These are phyloP conservation scores for Antechinus flavipes DNA, from an alignment of 2,113 vertebrate genomes.

Conservation along the genomic window DNA sequence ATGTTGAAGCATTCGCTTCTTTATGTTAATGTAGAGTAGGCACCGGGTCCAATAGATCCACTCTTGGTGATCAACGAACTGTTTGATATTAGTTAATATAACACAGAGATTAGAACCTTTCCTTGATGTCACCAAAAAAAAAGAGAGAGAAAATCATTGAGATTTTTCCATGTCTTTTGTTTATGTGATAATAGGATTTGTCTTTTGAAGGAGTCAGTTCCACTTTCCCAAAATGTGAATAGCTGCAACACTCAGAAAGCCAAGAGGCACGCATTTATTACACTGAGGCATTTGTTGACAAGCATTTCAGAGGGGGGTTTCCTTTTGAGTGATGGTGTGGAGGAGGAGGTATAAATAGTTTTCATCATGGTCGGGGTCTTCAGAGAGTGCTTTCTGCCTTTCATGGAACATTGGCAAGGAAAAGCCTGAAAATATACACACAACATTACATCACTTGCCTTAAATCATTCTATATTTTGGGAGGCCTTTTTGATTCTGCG, in stretches of 20 bases:
- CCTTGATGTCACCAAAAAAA: slow-evolving; percentile 44
- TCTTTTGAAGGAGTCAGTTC: slow-evolving; percentile 46
- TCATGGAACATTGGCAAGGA: slow-evolving; percentile 69
- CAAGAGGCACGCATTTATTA: slow-evolving; percentile 17
- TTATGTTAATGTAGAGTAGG: slow-evolving; percentile 59
- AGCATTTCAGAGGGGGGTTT: slow-evolving; percentile 54
- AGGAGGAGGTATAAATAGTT: slow-evolving; percentile 64
- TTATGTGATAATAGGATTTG: slow-evolving; percentile 53
- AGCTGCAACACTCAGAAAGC: slow-evolving; percentile 57
- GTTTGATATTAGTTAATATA: slow-evolving; percentile 52
- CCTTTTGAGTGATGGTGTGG: slow-evolving; percentile 42
- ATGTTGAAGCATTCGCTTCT: slow-evolving; percentile 55
- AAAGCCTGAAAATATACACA: slow-evolving; percentile 66
- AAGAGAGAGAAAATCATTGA: slow-evolving; percentile 26
- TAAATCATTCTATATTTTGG: slow-evolving; percentile 81
- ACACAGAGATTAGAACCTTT: slow-evolving; percentile 12
- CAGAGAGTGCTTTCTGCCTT: slow-evolving; percentile 64
- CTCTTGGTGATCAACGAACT: slow-evolving; percentile 56
- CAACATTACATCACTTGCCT: slow-evolving; percentile 73
- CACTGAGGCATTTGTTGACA: slow-evolving; percentile 66
- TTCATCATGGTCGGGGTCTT: slow-evolving; percentile 65
- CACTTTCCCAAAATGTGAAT: slow-evolving; percentile 42
- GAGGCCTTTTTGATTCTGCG: slow-evolving; percentile 50
- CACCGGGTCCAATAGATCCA: slow-evolving; percentile 62
- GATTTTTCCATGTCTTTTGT: slow-evolving; percentile 54